Percentiles rank a stretch among this genome's conserved stretches.
phyloP scores from a whole-genome alignment of 2,113 vertebrate species.

The Neofelis nebulosa region DNA sequence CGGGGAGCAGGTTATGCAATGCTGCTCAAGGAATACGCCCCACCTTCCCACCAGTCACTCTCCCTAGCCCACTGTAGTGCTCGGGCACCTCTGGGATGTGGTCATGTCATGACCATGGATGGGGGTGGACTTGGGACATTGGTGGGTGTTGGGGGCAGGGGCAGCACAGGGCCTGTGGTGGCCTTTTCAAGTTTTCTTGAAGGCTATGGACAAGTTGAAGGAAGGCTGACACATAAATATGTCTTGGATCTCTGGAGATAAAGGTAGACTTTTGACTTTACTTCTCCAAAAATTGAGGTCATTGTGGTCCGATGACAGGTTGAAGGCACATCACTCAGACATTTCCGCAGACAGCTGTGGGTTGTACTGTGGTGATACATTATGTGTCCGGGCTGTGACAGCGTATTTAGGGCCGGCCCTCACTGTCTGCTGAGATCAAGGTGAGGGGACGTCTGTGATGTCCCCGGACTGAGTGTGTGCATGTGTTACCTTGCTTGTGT shows the following conservation, averaged over 20 bases:
- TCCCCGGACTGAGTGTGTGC: background rate
- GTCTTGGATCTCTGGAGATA: constrained; percentile 81
- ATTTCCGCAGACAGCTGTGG: constrained; percentile 20
- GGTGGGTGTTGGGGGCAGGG: constrained; percentile 25
- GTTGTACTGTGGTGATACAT: constrained; percentile 77
- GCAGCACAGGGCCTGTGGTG: constrained; percentile 61
- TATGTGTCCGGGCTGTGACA: constrained; percentile 74
- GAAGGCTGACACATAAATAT: constrained; percentile 82
- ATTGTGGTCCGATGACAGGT: constrained; percentile 75
- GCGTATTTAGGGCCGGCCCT: constrained; percentile 75
- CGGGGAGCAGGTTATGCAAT: too few species aligned
- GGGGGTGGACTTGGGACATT: constrained; percentile 32
- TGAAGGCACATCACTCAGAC: constrained; percentile 83
- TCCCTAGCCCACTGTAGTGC: background rate
- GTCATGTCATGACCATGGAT: background rate
- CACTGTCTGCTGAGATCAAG: constrained; percentile 76
- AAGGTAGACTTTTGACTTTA: constrained; percentile 82
- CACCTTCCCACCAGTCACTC: background rate
- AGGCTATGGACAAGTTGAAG: constrained; percentile 76
- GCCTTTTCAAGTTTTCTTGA: constrained; percentile 74
- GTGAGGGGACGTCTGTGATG: constrained; percentile 38
- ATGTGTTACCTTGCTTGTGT: background rate
- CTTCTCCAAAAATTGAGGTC: constrained; percentile 86
- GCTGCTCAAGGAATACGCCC: background rate
- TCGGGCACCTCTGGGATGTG: background rate